Evolutionary conservation across 2,113 vertebrate genomes (phyloP).

Genomic region (Anoura caudifer): DNA sequence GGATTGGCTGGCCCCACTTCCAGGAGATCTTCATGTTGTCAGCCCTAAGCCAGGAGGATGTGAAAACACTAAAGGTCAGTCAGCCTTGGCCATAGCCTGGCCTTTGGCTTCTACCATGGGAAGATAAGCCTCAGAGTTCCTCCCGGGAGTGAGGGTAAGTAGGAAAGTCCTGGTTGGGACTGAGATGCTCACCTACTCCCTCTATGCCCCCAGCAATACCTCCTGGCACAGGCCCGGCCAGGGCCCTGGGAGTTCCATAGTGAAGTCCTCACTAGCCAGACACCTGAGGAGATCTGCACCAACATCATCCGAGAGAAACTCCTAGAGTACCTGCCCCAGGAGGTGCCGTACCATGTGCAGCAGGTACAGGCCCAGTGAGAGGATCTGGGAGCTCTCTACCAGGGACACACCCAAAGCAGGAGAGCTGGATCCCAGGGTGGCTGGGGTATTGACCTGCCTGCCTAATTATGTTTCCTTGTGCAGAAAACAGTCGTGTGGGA

Average conservation of each 20-base stretch:
- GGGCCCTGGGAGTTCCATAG: constrained; percentile 95
- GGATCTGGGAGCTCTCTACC: not conserved
- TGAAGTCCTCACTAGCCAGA: constrained; percentile 91
- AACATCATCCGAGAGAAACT: constrained; percentile 92
- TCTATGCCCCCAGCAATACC: constrained; percentile 84
- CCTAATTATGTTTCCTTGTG: not conserved
- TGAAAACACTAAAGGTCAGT: constrained; percentile 90
- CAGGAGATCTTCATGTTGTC: constrained; percentile 97
- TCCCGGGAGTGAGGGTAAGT: not conserved
- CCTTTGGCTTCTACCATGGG: not conserved
- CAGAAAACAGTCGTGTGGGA: constrained; percentile 90
- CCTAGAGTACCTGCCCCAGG: constrained; percentile 90
- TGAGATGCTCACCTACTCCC: not conserved
- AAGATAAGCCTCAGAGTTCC: constrained; percentile 10
- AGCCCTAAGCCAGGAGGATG: constrained; percentile 86
- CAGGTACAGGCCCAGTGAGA: constrained; percentile 82
- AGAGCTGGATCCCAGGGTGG: not conserved
- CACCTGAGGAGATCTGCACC: constrained; percentile 88
- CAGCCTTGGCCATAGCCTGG: not conserved
- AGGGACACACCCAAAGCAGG: not conserved
- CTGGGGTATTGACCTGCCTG: not conserved
- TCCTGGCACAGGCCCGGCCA: constrained; percentile 87
- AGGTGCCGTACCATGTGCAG: constrained; percentile 91
- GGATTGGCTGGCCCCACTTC: constrained; percentile 90
- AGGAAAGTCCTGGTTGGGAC: not conserved